A percentile compares a stretch with the other conserved stretches of the same genome.
Evolutionary conservation across 2,888 invertebrate genomes (phyloP).

Genomic region (Caenorhabditis sp.): DNA sequence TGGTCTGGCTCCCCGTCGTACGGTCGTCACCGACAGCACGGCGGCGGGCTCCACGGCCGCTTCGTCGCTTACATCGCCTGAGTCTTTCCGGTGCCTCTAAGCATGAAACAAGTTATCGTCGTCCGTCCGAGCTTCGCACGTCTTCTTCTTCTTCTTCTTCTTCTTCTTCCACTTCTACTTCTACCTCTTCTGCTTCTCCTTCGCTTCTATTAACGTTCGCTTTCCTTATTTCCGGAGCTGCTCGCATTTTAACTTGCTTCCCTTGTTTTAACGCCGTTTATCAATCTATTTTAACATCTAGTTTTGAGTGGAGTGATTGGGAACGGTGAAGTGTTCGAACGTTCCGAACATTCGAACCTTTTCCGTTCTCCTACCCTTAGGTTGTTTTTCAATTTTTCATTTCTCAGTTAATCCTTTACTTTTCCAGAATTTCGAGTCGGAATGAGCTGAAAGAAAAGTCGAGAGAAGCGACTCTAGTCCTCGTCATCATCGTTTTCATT

Average conservation of each 20-base stretch:
- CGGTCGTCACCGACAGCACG: constrained; percentile 21
- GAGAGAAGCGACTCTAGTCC: constrained; percentile 74
- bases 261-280: constrained; percentile 4
- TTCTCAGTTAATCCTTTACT: neutral
- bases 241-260: constrained; percentile 3
- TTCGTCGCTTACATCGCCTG: constrained; percentile 37
- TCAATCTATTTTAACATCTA: constrained; percentile 8
- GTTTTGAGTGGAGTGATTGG: constrained; percentile 31
- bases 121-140: constrained; percentile 2
- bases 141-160: neutral
- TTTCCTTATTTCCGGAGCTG: constrained; percentile 4
- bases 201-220: constrained; percentile 8
- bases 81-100: constrained; percentile 42
- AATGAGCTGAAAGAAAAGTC: constrained; percentile 73
- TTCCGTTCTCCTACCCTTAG: constrained; percentile 1
- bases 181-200: constrained; percentile 3
- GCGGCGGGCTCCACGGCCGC: constrained; percentile 18
- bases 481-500: constrained; percentile 76
- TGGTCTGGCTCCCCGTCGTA: constrained; percentile 44
- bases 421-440: constrained; percentile 64
- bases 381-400: constrained; percentile 2
- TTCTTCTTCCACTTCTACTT: constrained; percentile 4
- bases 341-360: neutral
- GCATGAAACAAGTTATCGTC: constrained; percentile 7
- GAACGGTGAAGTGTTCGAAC: neutral